Base-by-base conservation (phyloP, 2,797 vertebrate species). In the Pangasius macronema region DNA sequence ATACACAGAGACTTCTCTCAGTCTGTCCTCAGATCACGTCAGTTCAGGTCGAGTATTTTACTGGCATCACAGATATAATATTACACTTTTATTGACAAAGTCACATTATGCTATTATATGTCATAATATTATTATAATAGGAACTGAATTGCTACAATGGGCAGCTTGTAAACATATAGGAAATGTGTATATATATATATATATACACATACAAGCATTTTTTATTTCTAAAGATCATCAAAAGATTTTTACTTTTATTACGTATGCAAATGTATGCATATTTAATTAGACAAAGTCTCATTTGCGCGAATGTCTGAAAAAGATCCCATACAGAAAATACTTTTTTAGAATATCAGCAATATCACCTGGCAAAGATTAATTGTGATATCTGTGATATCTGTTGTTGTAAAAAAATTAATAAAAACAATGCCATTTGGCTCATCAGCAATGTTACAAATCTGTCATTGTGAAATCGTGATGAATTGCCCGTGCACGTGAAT, bases 1-100 rank as follows among this genome's bases (percentile, higher is more conserved):
- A 57, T 79, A 55, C 7, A 79, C 5, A 10, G 53, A 57, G 36
- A 79, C n/a, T 22, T 79, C n/a, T 77, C n/a, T 22, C 18, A 7
- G 3, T 57, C 51, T 79, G 33, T 36, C 76, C 51, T 24, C 53
- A 36, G 8, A 36, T 55, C 53, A 1, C 8, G 8, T 24, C 30
- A 13, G 3, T 57, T 24, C 51, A 33, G 18, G 36, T 30, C 5
- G 42, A 75, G 51, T 53, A 53, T 53, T 33, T 77, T 77, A 33
- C 75, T 22, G 75, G 75, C 75, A 77, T 55, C 11, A 33, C 75
- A 33, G 6, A 77, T 53, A 77, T 77, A 55, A 53, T 33, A 20
- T 77, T 77, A 55, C 75, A 53, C n/a, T 20, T 77, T 77, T 33
- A 77, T 77, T 77, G 49, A 77, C 30, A 55, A 51, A 14, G 76